Evolutionary conservation across 2,797 vertebrate genomes (phyloP).

Genomic region (Columba guinea): DNA sequence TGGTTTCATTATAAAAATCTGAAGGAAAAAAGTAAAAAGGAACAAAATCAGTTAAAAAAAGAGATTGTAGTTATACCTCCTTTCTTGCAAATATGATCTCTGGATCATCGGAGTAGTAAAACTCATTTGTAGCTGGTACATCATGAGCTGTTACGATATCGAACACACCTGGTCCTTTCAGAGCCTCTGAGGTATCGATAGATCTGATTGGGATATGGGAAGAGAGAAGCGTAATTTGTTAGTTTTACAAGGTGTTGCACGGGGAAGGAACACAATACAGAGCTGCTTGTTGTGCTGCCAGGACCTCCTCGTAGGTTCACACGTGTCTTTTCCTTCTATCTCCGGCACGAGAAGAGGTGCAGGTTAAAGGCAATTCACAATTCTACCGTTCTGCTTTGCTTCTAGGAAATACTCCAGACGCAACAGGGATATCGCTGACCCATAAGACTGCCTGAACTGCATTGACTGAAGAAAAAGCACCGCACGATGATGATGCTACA

Average conservation of each 20-base stretch:
- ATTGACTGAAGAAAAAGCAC: not conserved
- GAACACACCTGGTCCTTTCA: conserved; percentile 81
- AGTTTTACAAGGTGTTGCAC: not conserved
- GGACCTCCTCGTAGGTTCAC: not conserved
- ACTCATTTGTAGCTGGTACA: conserved; percentile 84
- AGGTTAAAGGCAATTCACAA: not conserved
- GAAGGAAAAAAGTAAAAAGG: not conserved
- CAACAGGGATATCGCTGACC: not conserved
- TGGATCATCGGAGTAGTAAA: conserved; percentile 50
- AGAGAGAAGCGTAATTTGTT: not conserved
- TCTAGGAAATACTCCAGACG: not conserved
- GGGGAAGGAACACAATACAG: not conserved
- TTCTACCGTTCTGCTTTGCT: not conserved
- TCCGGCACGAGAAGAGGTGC: not conserved
- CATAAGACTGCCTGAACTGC: not conserved
- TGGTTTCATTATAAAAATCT: not conserved
- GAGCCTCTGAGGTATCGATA: conserved; percentile 81
- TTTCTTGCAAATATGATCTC: conserved; percentile 77
- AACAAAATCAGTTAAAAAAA: not conserved
- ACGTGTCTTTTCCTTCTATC: not conserved
- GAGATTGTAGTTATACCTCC: conserved; percentile 46
- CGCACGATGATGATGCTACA: not conserved
- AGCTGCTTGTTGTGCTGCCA: not conserved
- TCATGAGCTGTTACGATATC: conserved; percentile 84
- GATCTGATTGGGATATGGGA: conserved; percentile 71